Conservation (phyloP, 2,113 vertebrate genomes). For the Gambusia affinis region DNA sequence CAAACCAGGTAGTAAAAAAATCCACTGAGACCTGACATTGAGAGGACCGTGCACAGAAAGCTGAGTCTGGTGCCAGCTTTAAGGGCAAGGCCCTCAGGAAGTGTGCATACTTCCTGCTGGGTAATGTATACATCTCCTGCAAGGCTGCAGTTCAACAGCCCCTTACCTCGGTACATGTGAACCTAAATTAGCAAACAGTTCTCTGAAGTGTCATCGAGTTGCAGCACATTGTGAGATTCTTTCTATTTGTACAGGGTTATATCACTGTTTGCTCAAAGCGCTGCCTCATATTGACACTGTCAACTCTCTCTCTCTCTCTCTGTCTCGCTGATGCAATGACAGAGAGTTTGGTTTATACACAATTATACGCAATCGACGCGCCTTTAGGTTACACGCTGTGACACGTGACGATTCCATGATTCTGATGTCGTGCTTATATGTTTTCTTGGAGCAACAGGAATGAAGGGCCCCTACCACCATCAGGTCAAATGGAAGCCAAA, state of each 20-base stretch:
- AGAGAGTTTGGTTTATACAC: constrained; percentile 14
- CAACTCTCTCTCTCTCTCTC: constrained; percentile 37
- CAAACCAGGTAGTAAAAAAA: neutral
- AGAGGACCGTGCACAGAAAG: neutral
- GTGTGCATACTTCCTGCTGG: neutral
- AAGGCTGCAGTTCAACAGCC: constrained; percentile 20
- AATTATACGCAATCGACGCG: constrained; percentile 1
- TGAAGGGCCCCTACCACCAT: neutral
- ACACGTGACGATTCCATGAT: neutral
- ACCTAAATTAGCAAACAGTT: constrained; percentile 67
- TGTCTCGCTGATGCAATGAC: constrained; percentile 41
- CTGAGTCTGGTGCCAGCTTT: neutral
- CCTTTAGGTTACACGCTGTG: neutral
- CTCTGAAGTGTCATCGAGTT: constrained; percentile 58
- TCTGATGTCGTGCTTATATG: neutral
- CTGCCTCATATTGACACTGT: constrained; percentile 58
- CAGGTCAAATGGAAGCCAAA: constrained; percentile 30
- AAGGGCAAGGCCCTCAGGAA: neutral
- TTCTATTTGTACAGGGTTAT: constrained; percentile 70
- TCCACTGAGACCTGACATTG: neutral
- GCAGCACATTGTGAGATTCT: constrained; percentile 58
- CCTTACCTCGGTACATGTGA: constrained; percentile 28
- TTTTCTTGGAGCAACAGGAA: constrained; percentile 2
- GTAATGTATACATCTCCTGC: constrained; percentile 2
- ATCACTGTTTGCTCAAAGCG: constrained; percentile 75